phyloP scores from a whole-genome alignment of 2,888 invertebrate genomes.

The Ptilodon capucinus region DNA sequence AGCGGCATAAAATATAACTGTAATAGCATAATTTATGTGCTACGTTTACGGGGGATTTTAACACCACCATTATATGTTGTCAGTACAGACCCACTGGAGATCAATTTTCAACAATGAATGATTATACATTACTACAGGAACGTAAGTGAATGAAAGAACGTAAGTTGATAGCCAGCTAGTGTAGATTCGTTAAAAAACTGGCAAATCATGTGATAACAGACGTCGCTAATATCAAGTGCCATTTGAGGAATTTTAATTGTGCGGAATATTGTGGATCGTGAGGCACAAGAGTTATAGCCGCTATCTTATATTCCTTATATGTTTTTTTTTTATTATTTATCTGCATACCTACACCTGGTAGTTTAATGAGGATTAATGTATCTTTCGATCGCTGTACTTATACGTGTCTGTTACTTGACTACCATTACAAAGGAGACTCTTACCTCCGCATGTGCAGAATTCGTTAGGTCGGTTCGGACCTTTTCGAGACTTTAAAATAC shows the following conservation, averaged over 20 bases:
- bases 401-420: not conserved
- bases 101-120: no score
- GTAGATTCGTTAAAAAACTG: conserved; percentile 15
- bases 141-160: no score
- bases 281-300: not conserved
- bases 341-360: not conserved
- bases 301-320: not conserved
- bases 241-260: conserved; percentile 29
- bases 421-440: no score
- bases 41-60: no score
- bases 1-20: no score
- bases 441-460: no score
- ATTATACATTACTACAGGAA: no score
- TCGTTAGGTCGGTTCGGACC: no score
- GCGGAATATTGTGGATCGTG: conserved; percentile 6
- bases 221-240: conserved; percentile 17
- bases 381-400: not conserved
- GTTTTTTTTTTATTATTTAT: not conserved
- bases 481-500: no score
- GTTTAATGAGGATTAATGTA: not conserved
- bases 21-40: no score
- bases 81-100: no score
- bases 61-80: no score
- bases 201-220: conserved; percentile 25
- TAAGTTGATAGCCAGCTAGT: not conserved